Conservation (phyloP, 2,113 vertebrate genomes). For the Mormyrus iriodes region DNA sequence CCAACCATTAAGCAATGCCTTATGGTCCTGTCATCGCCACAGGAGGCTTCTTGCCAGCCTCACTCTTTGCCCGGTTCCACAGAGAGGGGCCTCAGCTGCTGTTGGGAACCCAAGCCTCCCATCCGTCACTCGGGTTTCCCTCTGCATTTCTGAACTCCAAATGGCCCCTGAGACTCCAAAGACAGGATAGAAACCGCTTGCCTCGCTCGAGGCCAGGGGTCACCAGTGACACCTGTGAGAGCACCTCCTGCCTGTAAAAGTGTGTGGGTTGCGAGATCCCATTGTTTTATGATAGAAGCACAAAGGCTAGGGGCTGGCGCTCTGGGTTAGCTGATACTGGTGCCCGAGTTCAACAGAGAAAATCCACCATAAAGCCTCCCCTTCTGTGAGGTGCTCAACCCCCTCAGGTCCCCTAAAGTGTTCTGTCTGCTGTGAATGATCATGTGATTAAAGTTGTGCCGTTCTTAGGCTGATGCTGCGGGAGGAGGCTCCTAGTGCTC, state of each 20-base stretch:
- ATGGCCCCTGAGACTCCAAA: background rate
- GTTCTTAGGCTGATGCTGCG: slow-evolving; percentile 75
- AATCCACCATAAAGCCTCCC: background rate
- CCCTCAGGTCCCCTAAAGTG: background rate
- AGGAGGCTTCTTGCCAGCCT: background rate
- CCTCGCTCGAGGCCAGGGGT: background rate
- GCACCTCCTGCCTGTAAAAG: background rate
- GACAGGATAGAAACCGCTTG: background rate
- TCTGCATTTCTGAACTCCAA: background rate
- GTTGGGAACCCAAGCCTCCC: background rate
- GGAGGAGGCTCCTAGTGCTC: slow-evolving; percentile 89
- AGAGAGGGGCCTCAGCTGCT: background rate
- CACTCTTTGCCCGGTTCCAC: background rate
- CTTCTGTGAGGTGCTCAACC: background rate
- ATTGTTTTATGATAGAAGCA: slow-evolving; percentile 26
- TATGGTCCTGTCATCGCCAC: background rate
- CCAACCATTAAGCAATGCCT: background rate
- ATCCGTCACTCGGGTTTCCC: background rate
- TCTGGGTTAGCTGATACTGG: background rate
- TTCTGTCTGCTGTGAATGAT: background rate
- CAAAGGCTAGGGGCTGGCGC: background rate
- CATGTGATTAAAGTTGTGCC: background rate
- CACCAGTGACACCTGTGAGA: background rate
- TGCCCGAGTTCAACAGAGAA: background rate
- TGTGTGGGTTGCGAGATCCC: slow-evolving; percentile 6